Conservation (phyloP, 2,797 vertebrate genomes). For the Gadopsis marmoratus region DNA sequence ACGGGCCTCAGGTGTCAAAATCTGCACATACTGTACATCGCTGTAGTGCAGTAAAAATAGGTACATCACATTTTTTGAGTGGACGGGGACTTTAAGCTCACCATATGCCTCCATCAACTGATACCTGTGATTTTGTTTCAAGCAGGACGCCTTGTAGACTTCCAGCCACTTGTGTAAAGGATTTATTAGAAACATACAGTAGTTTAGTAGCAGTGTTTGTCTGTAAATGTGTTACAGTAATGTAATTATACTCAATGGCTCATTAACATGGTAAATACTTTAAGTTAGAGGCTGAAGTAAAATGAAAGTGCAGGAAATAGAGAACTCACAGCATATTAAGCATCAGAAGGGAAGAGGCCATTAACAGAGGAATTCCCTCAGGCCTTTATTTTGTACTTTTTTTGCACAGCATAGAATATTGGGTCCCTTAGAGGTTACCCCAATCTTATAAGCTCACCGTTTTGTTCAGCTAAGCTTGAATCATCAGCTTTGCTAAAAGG, state of each 20-base stretch:
- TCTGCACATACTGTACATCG: too few relatives aligned
- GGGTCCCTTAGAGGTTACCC: conserved; percentile 68
- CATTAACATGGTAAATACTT: conserved; percentile 45
- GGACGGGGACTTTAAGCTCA: not conserved
- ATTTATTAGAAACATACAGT: conserved; percentile 22
- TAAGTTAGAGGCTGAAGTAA: conserved; percentile 25
- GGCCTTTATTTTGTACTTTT: conserved; percentile 42
- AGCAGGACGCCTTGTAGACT: conserved; percentile 19
- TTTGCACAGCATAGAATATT: conserved; percentile 59
- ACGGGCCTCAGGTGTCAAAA: not conserved
- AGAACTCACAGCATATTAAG: conserved; percentile 52
- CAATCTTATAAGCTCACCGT: conserved; percentile 58
- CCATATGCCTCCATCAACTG: not conserved
- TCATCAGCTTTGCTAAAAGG: conserved; percentile 66
- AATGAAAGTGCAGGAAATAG: conserved; percentile 43
- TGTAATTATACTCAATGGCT: conserved; percentile 48
- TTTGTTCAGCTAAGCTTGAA: conserved; percentile 68
- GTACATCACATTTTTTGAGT: too few relatives aligned
- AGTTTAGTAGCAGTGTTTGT: conserved; percentile 1
- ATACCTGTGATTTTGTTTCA: conserved; percentile 6
- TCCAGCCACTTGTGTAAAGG: conserved; percentile 15
- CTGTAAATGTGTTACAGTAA: conserved; percentile 13
- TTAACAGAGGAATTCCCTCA: conserved; percentile 68
- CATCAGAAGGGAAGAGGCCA: conserved; percentile 50
- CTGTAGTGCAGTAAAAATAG: not conserved